Evolutionary conservation across 2,888 invertebrate species (phyloP).

Genomic region (Drosophila seclusa): DNA sequence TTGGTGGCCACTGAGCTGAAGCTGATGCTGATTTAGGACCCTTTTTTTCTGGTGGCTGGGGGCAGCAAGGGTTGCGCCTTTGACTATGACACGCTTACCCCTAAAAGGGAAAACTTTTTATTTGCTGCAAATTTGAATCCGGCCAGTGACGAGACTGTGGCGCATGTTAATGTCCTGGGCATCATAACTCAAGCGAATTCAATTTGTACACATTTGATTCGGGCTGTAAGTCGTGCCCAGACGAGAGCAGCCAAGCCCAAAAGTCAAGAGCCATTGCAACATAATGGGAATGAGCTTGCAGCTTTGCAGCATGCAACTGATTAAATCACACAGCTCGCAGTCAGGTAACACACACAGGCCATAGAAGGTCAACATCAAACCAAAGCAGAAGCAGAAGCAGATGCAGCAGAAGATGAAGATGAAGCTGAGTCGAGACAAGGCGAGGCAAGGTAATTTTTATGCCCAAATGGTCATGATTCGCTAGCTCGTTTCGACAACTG

Average conservation of each 20-base stretch:
- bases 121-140: conserved; percentile 55
- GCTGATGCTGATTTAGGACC: conserved; percentile 59
- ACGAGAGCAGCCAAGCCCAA: conserved; percentile 30
- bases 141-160: neutral
- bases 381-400: conserved; percentile 3
- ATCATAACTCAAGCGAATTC: conserved; percentile 65
- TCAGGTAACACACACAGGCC: conserved; percentile 54
- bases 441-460: conserved; percentile 70
- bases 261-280: conserved; percentile 48
- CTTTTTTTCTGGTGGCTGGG: conserved; percentile 8
- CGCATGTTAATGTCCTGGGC: conserved; percentile 40
- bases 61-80: conserved; percentile 42
- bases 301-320: conserved; percentile 47
- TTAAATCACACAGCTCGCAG: conserved; percentile 26
- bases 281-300: conserved; percentile 31
- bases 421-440: conserved; percentile 10
- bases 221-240: conserved; percentile 24
- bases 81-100: conserved; percentile 5
- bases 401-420: conserved; percentile 12
- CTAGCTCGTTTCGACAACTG: conserved; percentile 46
- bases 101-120: conserved; percentile 36
- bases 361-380: conserved; percentile 60
- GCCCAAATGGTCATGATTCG: conserved; percentile 77
- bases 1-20: conserved; percentile 68
- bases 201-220: conserved; percentile 52